A percentile compares a stretch with the other conserved stretches of the same genome.
Evolutionary conservation across 1,140 invertebrate genomes (phyloP).

Genomic region (Trigoniulus corallinus): DNA sequence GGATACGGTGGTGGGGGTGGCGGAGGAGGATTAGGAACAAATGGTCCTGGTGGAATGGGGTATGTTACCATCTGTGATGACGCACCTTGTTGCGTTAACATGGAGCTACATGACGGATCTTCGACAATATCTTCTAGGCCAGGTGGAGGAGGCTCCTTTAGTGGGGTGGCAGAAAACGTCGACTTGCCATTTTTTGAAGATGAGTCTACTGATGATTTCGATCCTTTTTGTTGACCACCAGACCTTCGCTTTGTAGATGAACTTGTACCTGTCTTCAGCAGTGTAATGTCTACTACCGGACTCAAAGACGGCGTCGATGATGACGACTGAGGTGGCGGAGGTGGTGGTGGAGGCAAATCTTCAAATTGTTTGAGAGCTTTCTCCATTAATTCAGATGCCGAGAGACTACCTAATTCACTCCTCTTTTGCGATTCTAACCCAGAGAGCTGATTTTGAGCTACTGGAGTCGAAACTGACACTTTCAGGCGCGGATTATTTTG

Average conservation of each 20-base stretch:
- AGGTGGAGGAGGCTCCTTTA: conserved; percentile 3
- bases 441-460: too few relatives aligned
- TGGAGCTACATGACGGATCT: too few relatives aligned
- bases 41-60: not conserved
- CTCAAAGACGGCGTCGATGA: too few relatives aligned
- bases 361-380: conserved; percentile 11
- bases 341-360: not conserved
- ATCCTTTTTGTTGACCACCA: too few relatives aligned
- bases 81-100: too few relatives aligned
- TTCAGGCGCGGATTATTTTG: not conserved
- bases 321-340: too few relatives aligned
- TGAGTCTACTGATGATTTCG: too few relatives aligned
- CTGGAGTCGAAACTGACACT: too few relatives aligned
- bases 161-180: not conserved
- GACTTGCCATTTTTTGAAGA: not conserved
- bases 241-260: too few relatives aligned
- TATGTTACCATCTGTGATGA: too few relatives aligned
- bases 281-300: too few relatives aligned
- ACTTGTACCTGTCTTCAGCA: too few relatives aligned
- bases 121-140: conserved; percentile 3
- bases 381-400: conserved; percentile 11
- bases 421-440: conserved; percentile 5
- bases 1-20: not conserved
- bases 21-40: not conserved
- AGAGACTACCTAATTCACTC: conserved; percentile 13